phyloP scores from a whole-genome alignment of 2,797 vertebrate species.

The Cyprinella venusta region DNA sequence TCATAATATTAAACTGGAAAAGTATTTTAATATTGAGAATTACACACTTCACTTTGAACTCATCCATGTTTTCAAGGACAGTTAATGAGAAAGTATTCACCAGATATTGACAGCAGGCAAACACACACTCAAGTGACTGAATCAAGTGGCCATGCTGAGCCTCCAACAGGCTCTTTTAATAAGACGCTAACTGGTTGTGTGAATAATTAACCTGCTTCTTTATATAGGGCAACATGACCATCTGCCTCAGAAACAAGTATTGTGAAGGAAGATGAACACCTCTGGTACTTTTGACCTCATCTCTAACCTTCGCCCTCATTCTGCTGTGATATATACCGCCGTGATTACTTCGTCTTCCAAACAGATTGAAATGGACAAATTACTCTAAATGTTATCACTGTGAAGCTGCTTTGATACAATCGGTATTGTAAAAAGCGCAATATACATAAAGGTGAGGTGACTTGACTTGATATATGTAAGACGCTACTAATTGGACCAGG shows the following conservation, averaged over 20 bases:
- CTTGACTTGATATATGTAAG: not conserved
- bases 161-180: constrained; percentile 32
- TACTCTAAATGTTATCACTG: no score
- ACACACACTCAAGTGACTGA: constrained; percentile 45
- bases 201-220: constrained; percentile 59
- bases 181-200: constrained; percentile 53
- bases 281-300: constrained; percentile 32
- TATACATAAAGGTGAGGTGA: no score
- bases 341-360: no score
- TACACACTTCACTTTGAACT: not conserved
- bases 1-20: not conserved
- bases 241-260: constrained; percentile 51
- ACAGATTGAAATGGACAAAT: no score
- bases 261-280: constrained; percentile 9
- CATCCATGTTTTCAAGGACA: not conserved
- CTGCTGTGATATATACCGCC: not conserved
- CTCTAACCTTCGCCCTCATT: not conserved
- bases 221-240: constrained; percentile 44
- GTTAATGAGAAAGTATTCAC: not conserved
- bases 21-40: not conserved
- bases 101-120: not conserved
- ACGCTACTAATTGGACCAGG: constrained; percentile 32
- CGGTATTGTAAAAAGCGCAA: no score
- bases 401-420: no score
- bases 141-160: constrained; percentile 8